Conservation (phyloP, 2,797 vertebrate species). For the Aldrovandia affinis region DNA sequence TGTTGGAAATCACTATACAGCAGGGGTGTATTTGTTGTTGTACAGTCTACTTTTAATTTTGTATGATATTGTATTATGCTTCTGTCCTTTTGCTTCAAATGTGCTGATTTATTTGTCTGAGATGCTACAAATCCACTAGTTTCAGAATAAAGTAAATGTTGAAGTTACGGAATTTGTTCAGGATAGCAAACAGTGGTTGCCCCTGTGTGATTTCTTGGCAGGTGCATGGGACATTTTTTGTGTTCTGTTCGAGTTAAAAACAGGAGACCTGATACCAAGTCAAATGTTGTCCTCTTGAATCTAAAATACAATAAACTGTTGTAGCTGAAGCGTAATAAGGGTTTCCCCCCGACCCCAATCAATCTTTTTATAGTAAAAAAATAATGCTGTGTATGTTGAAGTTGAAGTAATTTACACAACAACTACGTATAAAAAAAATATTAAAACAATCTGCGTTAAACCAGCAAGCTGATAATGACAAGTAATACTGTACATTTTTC, state of each 20-base stretch:
- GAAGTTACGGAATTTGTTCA: neutral
- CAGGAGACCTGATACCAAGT: too few relatives aligned
- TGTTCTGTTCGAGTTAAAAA: too few relatives aligned
- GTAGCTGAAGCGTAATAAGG: neutral
- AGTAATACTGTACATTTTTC: too few relatives aligned
- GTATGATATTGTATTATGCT: too few relatives aligned
- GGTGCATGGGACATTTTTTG: neutral
- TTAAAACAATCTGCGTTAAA: too few relatives aligned
- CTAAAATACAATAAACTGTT: neutral
- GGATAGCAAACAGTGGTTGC: neutral
- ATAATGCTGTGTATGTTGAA: neutral
- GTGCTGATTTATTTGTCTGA: neutral
- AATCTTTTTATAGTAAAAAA: neutral
- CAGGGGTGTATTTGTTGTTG: too few relatives aligned
- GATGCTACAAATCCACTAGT: neutral
- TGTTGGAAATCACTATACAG: too few relatives aligned
- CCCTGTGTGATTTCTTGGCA: neutral
- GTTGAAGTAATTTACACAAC: too few relatives aligned
- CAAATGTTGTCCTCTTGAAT: neutral
- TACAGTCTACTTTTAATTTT: too few relatives aligned
- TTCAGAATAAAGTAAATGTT: neutral
- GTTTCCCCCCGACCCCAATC: neutral
- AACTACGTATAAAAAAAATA: too few relatives aligned
- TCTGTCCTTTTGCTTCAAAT: neutral
- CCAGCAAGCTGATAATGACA: too few relatives aligned